Conservation (phyloP, 1,140 invertebrate genomes). For the Brachionus angularis region DNA sequence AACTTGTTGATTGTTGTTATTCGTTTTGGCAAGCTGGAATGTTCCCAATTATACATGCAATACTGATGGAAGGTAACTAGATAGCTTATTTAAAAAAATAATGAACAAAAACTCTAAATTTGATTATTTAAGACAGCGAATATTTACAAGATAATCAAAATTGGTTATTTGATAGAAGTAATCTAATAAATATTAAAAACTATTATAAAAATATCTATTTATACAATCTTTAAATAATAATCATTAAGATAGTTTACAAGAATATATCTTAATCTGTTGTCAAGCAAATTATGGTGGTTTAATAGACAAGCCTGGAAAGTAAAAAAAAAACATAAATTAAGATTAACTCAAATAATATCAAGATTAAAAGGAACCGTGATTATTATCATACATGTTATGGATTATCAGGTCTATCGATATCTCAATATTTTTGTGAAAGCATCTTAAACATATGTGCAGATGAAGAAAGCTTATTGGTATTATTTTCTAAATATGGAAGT, state of each 20-base stretch:
- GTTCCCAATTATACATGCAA: conserved; percentile 66
- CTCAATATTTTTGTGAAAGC: conserved; percentile 73
- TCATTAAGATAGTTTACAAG: conserved; percentile 78
- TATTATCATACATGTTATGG: conserved; percentile 95
- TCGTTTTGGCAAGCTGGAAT: conserved; percentile 95
- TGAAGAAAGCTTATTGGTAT: conserved; percentile 65
- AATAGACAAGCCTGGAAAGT: conserved; percentile 92
- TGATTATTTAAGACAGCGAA: not conserved
- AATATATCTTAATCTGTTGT: conserved; percentile 88
- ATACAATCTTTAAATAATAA: too few species aligned
- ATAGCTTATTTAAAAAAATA: not conserved
- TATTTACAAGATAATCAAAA: conserved; percentile 22
- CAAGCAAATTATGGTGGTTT: conserved; percentile 83
- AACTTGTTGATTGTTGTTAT: conserved; percentile 96
- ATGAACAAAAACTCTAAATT: too few species aligned
- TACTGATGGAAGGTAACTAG: not conserved
- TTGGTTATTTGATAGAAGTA: conserved; percentile 47
- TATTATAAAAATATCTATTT: too few species aligned
- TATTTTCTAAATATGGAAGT: conserved; percentile 45
- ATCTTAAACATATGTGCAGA: conserved; percentile 59
- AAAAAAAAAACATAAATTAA: conserved; percentile 48
- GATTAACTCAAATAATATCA: not conserved
- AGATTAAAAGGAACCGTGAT: conserved; percentile 70
- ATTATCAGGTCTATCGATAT: conserved; percentile 85
- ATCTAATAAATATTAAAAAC: conserved; percentile 44